Evolutionary conservation across 2,113 vertebrate genomes (phyloP).

Genomic region (Dryoscopus gambensis): DNA sequence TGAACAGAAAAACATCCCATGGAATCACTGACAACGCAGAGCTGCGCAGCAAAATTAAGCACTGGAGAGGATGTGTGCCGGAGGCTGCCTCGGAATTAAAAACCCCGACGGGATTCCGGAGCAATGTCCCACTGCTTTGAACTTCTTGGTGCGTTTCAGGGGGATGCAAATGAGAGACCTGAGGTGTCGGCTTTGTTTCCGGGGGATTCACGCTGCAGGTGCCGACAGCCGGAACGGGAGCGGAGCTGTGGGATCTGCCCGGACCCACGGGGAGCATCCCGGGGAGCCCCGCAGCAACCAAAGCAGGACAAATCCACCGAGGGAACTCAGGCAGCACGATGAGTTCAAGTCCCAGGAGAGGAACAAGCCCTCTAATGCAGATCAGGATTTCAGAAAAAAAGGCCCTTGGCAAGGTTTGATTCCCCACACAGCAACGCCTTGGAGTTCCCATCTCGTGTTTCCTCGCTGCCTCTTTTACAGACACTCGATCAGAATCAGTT

Average conservation of each 20-base stretch:
- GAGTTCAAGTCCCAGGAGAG: neutral
- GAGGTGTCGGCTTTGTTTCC: neutral
- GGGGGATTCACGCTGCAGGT: neutral
- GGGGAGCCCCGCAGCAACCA: neutral
- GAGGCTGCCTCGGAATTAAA: neutral
- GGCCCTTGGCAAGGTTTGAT: neutral
- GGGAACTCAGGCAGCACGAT: neutral
- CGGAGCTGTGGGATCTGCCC: neutral
- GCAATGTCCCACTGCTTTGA: neutral
- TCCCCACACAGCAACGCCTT: neutral
- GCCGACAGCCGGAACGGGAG: neutral
- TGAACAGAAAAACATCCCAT: neutral
- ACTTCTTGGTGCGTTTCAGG: neutral
- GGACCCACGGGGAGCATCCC: neutral
- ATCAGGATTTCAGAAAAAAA: neutral
- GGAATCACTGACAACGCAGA: neutral
- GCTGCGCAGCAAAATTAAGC: neutral
- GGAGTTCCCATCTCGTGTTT: neutral
- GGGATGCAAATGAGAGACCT: neutral
- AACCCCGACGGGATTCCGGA: neutral
- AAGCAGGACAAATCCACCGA: neutral
- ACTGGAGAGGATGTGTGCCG: neutral
- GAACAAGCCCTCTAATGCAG: neutral
- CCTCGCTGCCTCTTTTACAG: neutral
- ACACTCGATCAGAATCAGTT: neutral